These are phyloP conservation scores for Clarias laeviceps DNA, from an alignment of 2,797 vertebrate species.

Conservation along the genomic window DNA sequence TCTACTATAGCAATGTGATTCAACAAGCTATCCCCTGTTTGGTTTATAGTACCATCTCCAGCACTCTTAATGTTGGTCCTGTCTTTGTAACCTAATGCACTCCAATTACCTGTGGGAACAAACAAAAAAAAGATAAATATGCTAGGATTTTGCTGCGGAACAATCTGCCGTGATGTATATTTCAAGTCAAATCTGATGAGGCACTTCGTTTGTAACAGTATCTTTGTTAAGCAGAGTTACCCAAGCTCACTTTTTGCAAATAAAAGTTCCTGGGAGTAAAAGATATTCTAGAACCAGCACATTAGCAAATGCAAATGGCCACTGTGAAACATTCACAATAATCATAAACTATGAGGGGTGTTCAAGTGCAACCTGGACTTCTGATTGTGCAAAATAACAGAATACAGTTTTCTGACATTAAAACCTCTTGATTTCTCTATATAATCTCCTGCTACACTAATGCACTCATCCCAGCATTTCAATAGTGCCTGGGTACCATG, in stretches of 20 bases:
- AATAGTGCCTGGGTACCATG: no score
- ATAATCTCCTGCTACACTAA: no score
- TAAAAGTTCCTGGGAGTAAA: background rate
- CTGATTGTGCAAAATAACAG: no score
- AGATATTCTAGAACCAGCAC: background rate
- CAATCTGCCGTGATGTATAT: background rate
- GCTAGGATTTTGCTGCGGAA: background rate
- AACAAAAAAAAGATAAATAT: background rate
- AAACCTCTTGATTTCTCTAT: no score
- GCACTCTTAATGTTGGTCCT: conserved; percentile 68
- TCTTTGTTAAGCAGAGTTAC: background rate
- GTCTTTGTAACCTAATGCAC: conserved; percentile 74
- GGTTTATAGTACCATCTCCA: conserved; percentile 61
- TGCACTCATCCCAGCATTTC: no score
- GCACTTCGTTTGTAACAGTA: background rate
- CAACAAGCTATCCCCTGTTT: conserved; percentile 72
- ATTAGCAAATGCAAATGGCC: background rate
- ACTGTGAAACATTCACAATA: background rate
- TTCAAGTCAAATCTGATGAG: background rate
- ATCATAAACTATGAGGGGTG: background rate
- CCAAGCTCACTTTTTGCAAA: background rate
- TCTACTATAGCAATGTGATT: conserved; percentile 82
- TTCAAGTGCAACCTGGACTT: no score
- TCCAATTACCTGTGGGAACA: conserved; percentile 76
- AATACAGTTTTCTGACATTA: no score